Evolutionary conservation across 35 echinoderm and acorn worm genomes (phyloP), one percentile per base, ranked within the genome.

Genomic region (Acanthaster planci): DNA sequence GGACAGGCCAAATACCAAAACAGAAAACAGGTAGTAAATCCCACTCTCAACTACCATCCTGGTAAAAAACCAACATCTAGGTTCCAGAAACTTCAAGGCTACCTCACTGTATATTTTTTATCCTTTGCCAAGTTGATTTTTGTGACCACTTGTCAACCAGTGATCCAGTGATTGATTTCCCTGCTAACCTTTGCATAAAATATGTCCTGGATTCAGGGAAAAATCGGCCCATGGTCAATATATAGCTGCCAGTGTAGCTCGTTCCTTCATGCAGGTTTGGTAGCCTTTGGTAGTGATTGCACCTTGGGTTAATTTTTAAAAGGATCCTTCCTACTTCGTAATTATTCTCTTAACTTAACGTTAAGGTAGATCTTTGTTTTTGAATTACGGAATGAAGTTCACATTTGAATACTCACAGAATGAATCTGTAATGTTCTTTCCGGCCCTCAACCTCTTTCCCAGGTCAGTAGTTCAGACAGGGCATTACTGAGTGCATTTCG

Each of bases 381-480:
- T 22, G n/a, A 75, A 34, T 6, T 27, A 34, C 8, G 67, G n/a
- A 75, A 27, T 75, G 67, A 75, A 75, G 8, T 75, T 8, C 7
- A 75, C 36, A 9, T 27, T 34, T 75, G n/a, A 67, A 35, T 18
- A 67, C 18, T 4, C 32, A 57, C 60, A 47, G 4, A 47, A 6
- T 47, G 4, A 12, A 47, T 47, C 12, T 47, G 42, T 47, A 6
- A 47, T 47, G 12, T 6, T 47, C 12, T 47, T 12, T 47, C 42
- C 4, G 4, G 26, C 16, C 3, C 58, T 80, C 30, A 21, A 35
- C 55, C 35, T 44, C 79, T 60, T 23, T 85, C 67, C 4, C 77
- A 99, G 96, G 84, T 94, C 78, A 99, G 85, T 58, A 91, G 89
- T 60, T 83, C 89, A 29, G 92, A 99, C 52, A 58, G 96, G 56